These are phyloP conservation scores for Rosalia funebris DNA, from an alignment of 2,888 invertebrate species.

Conservation along the genomic window DNA sequence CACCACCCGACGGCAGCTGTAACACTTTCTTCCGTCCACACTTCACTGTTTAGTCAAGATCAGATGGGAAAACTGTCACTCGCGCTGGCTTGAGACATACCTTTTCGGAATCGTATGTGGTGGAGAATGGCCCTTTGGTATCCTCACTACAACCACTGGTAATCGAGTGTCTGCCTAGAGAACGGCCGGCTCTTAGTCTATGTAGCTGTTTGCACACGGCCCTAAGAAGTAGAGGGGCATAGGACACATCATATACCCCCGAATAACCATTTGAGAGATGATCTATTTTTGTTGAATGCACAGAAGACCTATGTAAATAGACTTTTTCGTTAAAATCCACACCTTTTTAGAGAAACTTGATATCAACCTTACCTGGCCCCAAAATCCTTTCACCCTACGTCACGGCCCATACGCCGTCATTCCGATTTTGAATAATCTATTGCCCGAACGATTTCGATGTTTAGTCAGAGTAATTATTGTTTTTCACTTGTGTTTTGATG, in stretches of 20 bases:
- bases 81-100: constrained; percentile 55
- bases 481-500: constrained; percentile 7
- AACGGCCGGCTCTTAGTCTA: constrained; percentile 69
- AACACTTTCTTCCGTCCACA: constrained; percentile 11
- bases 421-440: neutral
- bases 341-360: constrained; percentile 62
- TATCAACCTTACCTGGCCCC: constrained; percentile 51
- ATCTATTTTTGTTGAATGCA: constrained; percentile 67
- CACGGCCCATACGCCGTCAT: neutral
- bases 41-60: constrained; percentile 6
- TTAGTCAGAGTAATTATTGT: neutral
- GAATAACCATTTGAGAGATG: constrained; percentile 66
- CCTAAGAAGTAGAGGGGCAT: constrained; percentile 57
- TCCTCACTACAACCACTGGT: constrained; percentile 70
- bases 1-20: constrained; percentile 8
- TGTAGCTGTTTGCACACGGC: constrained; percentile 72
- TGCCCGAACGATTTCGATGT: neutral
- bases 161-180: constrained; percentile 69
- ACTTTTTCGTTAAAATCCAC: constrained; percentile 61
- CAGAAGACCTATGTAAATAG: constrained; percentile 54
- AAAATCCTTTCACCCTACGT: constrained; percentile 6
- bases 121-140: constrained; percentile 61
- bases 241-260: constrained; percentile 51
- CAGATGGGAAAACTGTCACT: constrained; percentile 32
- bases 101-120: constrained; percentile 63